Base-by-base conservation (phyloP, 92 coral and sea anemone genomes). In the Porites cylindrica region DNA sequence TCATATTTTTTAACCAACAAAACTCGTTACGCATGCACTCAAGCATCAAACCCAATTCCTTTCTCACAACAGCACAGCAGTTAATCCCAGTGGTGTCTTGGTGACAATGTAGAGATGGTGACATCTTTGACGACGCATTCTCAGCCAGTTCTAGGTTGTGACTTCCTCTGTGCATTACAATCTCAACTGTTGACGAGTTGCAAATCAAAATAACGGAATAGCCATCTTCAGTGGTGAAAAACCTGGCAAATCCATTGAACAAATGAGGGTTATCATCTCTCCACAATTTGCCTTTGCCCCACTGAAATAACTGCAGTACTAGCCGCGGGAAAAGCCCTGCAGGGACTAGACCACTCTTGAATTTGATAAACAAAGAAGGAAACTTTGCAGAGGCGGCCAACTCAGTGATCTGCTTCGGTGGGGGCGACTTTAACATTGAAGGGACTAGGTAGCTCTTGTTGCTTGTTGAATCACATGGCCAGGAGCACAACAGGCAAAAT, bases 191-290 rank as follows among this genome's bases (percentile, higher is more conserved):
- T 13, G 82, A 75, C 6, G 83, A 51, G 63, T 78, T 78, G 72
- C 90, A 77, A 0, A 58, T 56, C 11, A 86, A 20, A 32, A 77
- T 51, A 29, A 86, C 62, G 7, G 85, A 77, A 10, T 23, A 58
- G 70, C 19, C 54, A 20, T 50, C 60, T 8, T 24, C 47, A 61
- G 54, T 13, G 58, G 54, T 75, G 18, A 43, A 8, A 11, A 72
- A 91, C 85, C 93, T 87, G 18, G 81, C 91, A 91, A 76, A 91
- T n/a, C 70, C 54, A 59, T 32, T 52, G 80, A 29, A 91, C 24
- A 82, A 54, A 26, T 87, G 8, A 3, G 88, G 88, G 1, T 52
- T 4, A 3, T 2, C 53, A 51, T 6, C 17, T n/a, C 2, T 50
- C 16, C 72, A 26, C 53, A 68, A 32, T 3, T 21, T 43, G 8